Evolutionary conservation across 2,888 invertebrate genomes (phyloP).

Genomic region (Temnothorax rugatulus): DNA sequence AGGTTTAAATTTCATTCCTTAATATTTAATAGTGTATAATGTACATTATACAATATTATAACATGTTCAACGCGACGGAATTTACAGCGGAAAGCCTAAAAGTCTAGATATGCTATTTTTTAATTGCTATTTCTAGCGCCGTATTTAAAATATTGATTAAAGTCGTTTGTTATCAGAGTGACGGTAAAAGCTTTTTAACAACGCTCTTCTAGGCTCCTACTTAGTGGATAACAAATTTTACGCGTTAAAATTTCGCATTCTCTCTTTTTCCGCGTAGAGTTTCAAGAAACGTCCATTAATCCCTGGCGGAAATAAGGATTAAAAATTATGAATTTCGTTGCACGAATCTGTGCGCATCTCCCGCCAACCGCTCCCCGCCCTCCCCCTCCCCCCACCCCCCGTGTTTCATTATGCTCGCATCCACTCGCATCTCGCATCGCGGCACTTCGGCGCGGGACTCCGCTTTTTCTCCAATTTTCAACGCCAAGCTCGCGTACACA

Average conservation of each 20-base stretch:
- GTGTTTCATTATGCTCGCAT: constrained; percentile 47
- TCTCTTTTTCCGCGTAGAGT: background rate
- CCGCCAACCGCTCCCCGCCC: background rate
- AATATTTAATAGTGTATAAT: too few species aligned
- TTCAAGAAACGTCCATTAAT: constrained; percentile 39
- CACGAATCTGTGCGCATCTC: constrained; percentile 10
- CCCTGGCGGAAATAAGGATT: constrained; percentile 32
- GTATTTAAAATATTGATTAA: background rate
- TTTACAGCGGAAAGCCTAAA: background rate
- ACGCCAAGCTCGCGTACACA: constrained; percentile 10
- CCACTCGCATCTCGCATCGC: constrained; percentile 44
- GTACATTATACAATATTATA: too few species aligned
- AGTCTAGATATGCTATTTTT: background rate
- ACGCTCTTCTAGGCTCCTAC: too few species aligned
- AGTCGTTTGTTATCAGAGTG: background rate
- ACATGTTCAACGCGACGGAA: too few species aligned
- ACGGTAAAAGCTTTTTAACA: background rate
- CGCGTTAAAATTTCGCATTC: background rate
- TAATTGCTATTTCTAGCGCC: background rate
- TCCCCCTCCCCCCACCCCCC: too few species aligned
- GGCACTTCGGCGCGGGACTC: constrained; percentile 39
- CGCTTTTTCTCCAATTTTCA: constrained; percentile 53
- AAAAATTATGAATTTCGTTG: constrained; percentile 48
- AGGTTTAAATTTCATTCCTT: too few species aligned
- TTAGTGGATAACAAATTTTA: background rate